phyloP scores from a whole-genome alignment of 2,797 vertebrate species.

The Dallia pectoralis region DNA sequence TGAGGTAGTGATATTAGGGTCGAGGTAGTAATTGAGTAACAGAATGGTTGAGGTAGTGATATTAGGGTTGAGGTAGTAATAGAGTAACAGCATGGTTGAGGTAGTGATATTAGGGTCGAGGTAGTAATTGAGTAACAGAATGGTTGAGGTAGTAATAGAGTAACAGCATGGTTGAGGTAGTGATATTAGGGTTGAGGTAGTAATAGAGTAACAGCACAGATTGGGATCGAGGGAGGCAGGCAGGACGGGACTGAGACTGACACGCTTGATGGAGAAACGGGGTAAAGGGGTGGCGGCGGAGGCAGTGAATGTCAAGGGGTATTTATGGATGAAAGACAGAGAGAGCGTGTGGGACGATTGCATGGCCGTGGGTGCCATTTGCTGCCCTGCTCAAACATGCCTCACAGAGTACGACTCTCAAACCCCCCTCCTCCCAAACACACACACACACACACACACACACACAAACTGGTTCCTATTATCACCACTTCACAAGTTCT shows the following conservation, averaged over 20 bases:
- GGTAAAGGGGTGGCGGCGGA: not conserved
- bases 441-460: not conserved
- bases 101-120: not conserved
- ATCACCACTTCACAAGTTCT: too few species aligned
- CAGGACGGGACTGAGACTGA: slow-evolving; percentile 17
- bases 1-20: not conserved
- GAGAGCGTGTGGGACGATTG: slow-evolving; percentile 29
- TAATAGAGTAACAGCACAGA: slow-evolving; percentile 35
- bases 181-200: slow-evolving; percentile 20
- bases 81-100: not conserved
- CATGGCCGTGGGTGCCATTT: slow-evolving; percentile 31
- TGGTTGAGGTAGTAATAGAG: slow-evolving; percentile 28
- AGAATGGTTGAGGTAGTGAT: too few species aligned
- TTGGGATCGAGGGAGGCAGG: not conserved
- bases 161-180: slow-evolving; percentile 30
- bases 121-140: not conserved
- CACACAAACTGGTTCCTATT: not conserved
- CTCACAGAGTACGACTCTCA: not conserved
- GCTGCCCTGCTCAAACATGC: slow-evolving; percentile 17
- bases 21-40: not conserved
- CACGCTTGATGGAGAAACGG: slow-evolving; percentile 19
- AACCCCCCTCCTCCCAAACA: not conserved
- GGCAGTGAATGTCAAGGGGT: slow-evolving; percentile 70
- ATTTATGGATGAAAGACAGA: slow-evolving; percentile 70
- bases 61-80: not conserved